phyloP scores from a whole-genome alignment of 2,113 vertebrate species.

The Nyctereutes procyonoides region DNA sequence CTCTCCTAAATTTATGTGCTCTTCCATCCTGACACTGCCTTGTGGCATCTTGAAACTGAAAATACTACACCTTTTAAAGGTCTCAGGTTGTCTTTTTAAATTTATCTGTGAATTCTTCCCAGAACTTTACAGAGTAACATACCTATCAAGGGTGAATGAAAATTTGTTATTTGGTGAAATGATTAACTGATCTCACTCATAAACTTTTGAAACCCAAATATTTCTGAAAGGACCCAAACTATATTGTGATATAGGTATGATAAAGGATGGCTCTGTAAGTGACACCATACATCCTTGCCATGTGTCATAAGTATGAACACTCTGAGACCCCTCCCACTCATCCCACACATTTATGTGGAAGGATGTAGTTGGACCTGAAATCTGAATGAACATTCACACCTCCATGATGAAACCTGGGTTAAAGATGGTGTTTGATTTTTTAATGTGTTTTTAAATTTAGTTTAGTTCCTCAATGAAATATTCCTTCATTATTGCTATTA shows the following conservation, averaged over 20 bases:
- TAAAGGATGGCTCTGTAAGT: neutral
- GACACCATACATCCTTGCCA: neutral
- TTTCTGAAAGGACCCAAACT: neutral
- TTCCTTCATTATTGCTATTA: neutral
- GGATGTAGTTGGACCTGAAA: neutral
- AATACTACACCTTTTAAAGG: neutral
- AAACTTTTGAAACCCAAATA: conserved; percentile 2
- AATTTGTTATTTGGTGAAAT: neutral
- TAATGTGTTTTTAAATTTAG: neutral
- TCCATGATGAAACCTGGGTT: neutral
- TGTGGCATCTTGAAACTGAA: neutral
- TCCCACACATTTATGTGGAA: neutral
- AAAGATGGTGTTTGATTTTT: neutral
- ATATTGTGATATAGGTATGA: neutral
- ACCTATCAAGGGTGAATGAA: neutral
- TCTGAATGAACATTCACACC: neutral
- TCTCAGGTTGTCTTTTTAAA: neutral
- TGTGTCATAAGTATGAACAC: neutral
- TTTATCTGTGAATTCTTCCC: neutral
- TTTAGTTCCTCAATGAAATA: neutral
- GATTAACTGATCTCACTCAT: neutral
- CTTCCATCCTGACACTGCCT: neutral
- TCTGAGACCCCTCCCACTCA: no score
- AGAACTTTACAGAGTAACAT: neutral
- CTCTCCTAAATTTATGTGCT: neutral